A percentile compares a stretch with the other conserved stretches of the same genome.
These are phyloP conservation scores for Allophyes oxyacanthae DNA, from an alignment of 2,888 invertebrate species.

Conservation along the genomic window DNA sequence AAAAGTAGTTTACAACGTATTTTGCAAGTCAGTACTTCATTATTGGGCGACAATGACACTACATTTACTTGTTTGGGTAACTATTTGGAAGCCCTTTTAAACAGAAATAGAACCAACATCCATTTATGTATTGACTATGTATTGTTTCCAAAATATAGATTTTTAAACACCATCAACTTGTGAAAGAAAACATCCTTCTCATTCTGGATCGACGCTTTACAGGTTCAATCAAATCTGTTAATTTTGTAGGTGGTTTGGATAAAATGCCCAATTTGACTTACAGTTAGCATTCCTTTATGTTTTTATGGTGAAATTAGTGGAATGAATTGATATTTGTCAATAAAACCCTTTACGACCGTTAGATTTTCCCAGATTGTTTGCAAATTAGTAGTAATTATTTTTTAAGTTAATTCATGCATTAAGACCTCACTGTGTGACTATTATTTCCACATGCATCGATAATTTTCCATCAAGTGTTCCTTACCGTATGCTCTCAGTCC, in stretches of 20 bases:
- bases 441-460: conserved; percentile 20
- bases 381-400: conserved; percentile 34
- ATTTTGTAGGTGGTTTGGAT: no score
- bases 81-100: conserved; percentile 5
- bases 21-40: conserved; percentile 51
- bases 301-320: conserved; percentile 27
- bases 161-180: no score
- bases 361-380: conserved; percentile 5
- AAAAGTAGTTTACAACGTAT: conserved; percentile 28
- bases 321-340: conserved; percentile 13
- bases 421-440: conserved; percentile 3
- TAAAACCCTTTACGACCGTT: conserved; percentile 23
- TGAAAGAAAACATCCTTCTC: no score
- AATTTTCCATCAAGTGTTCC: conserved; percentile 13
- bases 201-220: no score
- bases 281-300: no score
- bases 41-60: conserved; percentile 34
- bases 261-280: no score
- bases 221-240: no score
- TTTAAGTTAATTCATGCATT: conserved; percentile 27
- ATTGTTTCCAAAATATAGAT: no score
- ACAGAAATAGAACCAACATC: no score
- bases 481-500: conserved; percentile 95
- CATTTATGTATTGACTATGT: no score
- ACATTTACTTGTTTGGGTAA: conserved; percentile 13